Base-by-base conservation (phyloP, 1,140 invertebrate species). In the Leptonema lineaticorne region DNA sequence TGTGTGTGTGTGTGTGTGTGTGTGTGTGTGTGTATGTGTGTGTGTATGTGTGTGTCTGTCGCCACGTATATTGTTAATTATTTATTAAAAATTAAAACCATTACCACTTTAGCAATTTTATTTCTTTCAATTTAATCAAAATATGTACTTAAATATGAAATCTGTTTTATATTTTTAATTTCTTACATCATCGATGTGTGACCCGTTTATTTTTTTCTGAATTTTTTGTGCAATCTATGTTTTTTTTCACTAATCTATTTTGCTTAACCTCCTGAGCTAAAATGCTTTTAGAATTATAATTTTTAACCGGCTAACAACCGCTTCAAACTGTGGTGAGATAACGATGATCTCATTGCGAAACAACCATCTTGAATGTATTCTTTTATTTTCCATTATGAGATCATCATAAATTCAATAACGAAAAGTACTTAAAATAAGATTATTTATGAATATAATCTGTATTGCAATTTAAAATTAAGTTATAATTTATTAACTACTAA, bases 81-180 rank as follows among this genome's bases (percentile, higher is more conserved):
- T n/a, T n/a, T n/a, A n/a, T n/a, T n/a, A n/a, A n/a, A n/a, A n/a
- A n/a, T n/a, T n/a, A n/a, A n/a, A n/a, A n/a, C n/a, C n/a, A n/a
- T n/a, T n/a, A n/a, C n/a, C n/a, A n/a, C n/a, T n/a, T n/a, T n/a
- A n/a, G n/a, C n/a, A n/a, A n/a, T n/a, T n/a, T n/a, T n/a, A n/a
- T 53, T 26, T 53, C 20, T 53, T 2, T 20, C 53, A 6, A 8
- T 45, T 33, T 20, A 18, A 33, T n/a, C 29, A 45, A 45, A 3
- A 62, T 45, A 62, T 45, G n/a, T 62, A 45, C 24, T 37, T n/a
- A 33, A 62, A 62, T 37, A n/a, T 16, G 33, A 59, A 59, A 28
- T 59, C 56, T 62, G 16, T n/a, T 63, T 63, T 64, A 50, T 64
- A 64, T 30, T 53, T 53, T 24, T 53, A 53, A 24, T 53, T 11